phyloP scores from a whole-genome alignment of 2,797 vertebrate genomes.

The Sphaeramia orbicularis region DNA sequence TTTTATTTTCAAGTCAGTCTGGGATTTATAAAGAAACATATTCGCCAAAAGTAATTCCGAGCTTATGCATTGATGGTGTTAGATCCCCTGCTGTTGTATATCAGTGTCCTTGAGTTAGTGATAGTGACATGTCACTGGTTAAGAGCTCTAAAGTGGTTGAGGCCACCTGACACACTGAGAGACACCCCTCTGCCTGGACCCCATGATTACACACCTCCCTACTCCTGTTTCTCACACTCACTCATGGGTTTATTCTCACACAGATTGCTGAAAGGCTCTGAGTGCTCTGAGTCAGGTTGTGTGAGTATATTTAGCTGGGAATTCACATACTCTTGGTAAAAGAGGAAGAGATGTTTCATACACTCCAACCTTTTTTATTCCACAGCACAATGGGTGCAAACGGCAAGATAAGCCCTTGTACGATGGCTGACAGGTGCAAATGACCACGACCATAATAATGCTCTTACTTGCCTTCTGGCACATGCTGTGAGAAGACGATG shows the following conservation, averaged over 20 bases:
- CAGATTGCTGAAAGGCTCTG: slow-evolving; percentile 52
- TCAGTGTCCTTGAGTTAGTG: background rate
- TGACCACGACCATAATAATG: too few species aligned
- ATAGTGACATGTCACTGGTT: background rate
- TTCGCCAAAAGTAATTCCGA: background rate
- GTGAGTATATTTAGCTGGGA: slow-evolving; percentile 62
- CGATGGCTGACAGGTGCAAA: too few species aligned
- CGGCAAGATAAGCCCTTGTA: too few species aligned
- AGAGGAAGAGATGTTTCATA: slow-evolving; percentile 20
- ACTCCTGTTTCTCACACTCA: slow-evolving; percentile 53
- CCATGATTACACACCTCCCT: slow-evolving; percentile 11
- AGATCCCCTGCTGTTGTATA: background rate
- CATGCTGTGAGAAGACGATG: too few species aligned
- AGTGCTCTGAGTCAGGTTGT: slow-evolving; percentile 44
- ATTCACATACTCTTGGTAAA: slow-evolving; percentile 33
- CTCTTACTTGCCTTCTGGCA: too few species aligned
- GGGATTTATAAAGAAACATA: too few species aligned
- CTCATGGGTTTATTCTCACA: slow-evolving; percentile 26
- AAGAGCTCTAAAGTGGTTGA: slow-evolving; percentile 3
- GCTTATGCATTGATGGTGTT: slow-evolving; percentile 34
- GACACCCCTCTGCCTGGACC: slow-evolving; percentile 7
- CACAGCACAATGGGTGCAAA: slow-evolving; percentile 17
- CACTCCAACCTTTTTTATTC: slow-evolving; percentile 23
- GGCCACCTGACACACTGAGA: background rate
- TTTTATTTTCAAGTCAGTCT: too few species aligned